Evolutionary conservation across 2,797 vertebrate genomes (phyloP).

Genomic region (Falco concolor): DNA sequence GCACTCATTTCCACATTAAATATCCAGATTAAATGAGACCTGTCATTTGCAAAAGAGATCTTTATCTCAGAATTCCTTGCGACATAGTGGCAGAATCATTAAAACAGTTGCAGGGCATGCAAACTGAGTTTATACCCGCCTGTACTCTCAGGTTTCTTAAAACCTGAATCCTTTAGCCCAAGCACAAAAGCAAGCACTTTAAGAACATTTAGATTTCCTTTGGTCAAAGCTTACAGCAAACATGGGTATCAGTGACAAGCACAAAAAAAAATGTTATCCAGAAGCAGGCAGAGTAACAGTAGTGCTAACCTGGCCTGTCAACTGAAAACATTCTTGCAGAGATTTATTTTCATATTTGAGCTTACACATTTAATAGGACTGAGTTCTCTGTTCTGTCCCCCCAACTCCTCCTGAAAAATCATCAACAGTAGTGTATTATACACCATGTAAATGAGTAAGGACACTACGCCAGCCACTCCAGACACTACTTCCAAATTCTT

Average conservation of each 20-base stretch:
- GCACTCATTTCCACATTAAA: neutral
- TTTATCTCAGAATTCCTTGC: neutral
- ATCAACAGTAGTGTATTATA: neutral
- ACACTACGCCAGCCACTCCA: neutral
- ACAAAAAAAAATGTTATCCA: neutral
- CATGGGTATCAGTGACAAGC: neutral
- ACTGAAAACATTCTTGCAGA: neutral
- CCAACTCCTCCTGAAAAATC: neutral
- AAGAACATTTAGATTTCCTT: neutral
- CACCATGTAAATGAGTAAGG: neutral
- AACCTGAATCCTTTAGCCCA: neutral
- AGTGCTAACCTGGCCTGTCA: neutral
- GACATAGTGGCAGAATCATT: neutral
- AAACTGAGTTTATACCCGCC: neutral
- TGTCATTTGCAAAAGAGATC: neutral
- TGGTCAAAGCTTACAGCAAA: conserved; percentile 16
- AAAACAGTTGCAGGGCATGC: neutral
- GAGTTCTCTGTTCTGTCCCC: neutral
- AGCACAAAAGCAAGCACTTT: conserved; percentile 19
- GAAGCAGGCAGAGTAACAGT: neutral
- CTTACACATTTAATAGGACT: neutral
- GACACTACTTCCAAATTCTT: neutral
- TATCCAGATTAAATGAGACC: neutral
- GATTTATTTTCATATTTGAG: neutral
- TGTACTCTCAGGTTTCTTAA: neutral